Evolutionary conservation across 1,140 invertebrate genomes (phyloP).

Genomic region (Maconellicoccus hirsutus): DNA sequence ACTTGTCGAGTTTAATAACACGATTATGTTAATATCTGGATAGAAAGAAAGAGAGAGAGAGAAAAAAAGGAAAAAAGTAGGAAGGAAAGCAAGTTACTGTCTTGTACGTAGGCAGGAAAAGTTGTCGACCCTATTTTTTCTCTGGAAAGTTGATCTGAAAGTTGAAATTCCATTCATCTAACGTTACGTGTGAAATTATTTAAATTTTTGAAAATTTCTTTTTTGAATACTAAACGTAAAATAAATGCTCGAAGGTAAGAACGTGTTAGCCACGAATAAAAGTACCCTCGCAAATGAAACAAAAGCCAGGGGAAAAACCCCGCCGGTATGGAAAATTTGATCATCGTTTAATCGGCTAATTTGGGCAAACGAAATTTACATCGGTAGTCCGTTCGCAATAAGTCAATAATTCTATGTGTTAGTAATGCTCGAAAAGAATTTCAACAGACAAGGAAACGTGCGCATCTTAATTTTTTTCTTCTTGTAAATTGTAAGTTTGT

Average conservation of each 20-base stretch:
- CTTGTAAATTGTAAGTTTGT: neutral
- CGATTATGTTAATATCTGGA: conserved; percentile 23
- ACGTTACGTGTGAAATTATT: conserved; percentile 15
- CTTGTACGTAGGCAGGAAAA: neutral
- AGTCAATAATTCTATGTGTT: no score
- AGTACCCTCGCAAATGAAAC: no score
- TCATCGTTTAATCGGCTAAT: no score
- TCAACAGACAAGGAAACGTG: neutral
- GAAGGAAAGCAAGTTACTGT: conserved; percentile 1
- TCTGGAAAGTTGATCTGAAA: neutral
- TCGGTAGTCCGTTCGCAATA: no score
- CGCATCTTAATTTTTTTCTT: neutral
- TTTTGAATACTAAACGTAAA: conserved; percentile 1
- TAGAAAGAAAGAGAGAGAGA: neutral
- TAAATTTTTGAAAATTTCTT: neutral
- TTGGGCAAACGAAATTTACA: no score
- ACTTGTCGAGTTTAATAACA: conserved; percentile 13
- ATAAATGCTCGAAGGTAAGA: neutral
- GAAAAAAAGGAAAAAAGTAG: neutral
- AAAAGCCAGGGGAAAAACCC: no score
- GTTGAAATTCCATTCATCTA: conserved; percentile 15
- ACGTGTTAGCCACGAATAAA: no score
- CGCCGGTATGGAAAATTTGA: no score
- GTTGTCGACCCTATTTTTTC: neutral
- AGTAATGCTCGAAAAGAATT: neutral